A percentile compares a stretch with the other conserved stretches of the same genome.
phyloP scores from a whole-genome alignment of 2,797 vertebrate genomes.

The Argyrosomus regius region DNA sequence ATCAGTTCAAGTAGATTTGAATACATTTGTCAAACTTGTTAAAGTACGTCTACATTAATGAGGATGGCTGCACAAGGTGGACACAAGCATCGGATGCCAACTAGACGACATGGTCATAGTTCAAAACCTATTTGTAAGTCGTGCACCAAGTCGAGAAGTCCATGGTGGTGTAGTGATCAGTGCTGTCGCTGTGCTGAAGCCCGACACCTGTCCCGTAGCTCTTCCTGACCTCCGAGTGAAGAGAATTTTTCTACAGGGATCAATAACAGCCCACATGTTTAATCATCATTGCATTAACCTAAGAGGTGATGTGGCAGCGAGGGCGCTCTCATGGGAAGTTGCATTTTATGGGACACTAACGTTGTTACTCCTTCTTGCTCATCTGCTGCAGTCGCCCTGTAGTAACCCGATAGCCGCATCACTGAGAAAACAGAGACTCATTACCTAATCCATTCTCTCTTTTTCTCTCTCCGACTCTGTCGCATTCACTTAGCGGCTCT shows the following conservation, averaged over 20 bases:
- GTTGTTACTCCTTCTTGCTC: constrained; percentile 38
- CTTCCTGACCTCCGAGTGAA: constrained; percentile 19
- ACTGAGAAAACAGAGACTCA: constrained; percentile 44
- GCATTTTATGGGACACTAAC: constrained; percentile 54
- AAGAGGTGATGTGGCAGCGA: constrained; percentile 27
- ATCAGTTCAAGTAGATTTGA: too few relatives aligned
- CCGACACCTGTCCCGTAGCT: constrained; percentile 13
- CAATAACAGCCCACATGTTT: constrained; percentile 52
- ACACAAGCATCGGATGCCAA: too few relatives aligned
- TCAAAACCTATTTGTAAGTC: neutral
- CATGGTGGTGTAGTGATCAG: neutral
- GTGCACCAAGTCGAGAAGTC: neutral
- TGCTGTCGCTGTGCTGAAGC: neutral
- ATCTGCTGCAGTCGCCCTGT: constrained; percentile 41
- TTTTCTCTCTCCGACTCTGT: constrained; percentile 38
- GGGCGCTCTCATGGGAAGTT: constrained; percentile 34
- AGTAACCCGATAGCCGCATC: constrained; percentile 50
- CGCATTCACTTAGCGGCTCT: constrained; percentile 48
- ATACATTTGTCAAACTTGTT: too few relatives aligned
- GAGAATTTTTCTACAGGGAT: constrained; percentile 39
- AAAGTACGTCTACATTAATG: too few relatives aligned
- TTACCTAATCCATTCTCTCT: constrained; percentile 49
- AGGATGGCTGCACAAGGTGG: too few relatives aligned
- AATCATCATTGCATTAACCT: constrained; percentile 57
- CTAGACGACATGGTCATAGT: too few relatives aligned